Evolutionary conservation across 1,140 invertebrate genomes (phyloP).

Genomic region (Pseudomyrmex pallidus): DNA sequence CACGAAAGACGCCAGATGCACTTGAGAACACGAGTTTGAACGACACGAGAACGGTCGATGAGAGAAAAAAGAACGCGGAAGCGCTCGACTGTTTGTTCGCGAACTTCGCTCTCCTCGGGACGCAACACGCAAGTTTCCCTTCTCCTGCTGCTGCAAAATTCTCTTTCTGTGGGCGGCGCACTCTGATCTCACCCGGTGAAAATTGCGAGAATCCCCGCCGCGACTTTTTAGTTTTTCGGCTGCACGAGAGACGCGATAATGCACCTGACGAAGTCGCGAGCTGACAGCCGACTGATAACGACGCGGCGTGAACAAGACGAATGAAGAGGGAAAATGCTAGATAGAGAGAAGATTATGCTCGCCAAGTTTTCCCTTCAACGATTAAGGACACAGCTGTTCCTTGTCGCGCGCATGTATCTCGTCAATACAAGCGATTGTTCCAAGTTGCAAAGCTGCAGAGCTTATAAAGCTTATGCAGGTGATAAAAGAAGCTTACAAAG

Average conservation of each 20-base stretch:
- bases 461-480: neutral
- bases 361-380: conserved; percentile 1
- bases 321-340: conserved; percentile 26
- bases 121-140: neutral
- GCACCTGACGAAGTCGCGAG: conserved; percentile 21
- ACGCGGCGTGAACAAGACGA: conserved; percentile 13
- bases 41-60: conserved; percentile 37
- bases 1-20: conserved; percentile 32
- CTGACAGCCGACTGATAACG: conserved; percentile 15
- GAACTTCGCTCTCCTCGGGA: conserved; percentile 9
- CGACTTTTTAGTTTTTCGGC: conserved; percentile 21
- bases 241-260: conserved; percentile 5
- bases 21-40: conserved; percentile 10
- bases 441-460: neutral
- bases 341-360: conserved; percentile 12
- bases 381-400: conserved; percentile 33
- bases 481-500: neutral
- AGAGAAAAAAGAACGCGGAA: conserved; percentile 12
- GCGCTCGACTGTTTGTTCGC: neutral
- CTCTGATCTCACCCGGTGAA: conserved; percentile 18
- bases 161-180: neutral
- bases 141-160: neutral
- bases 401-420: neutral
- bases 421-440: conserved; percentile 2
- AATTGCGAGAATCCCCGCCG: conserved; percentile 20